Conservation (phyloP, 2,888 invertebrate genomes). For the Pegoplata infirma region DNA sequence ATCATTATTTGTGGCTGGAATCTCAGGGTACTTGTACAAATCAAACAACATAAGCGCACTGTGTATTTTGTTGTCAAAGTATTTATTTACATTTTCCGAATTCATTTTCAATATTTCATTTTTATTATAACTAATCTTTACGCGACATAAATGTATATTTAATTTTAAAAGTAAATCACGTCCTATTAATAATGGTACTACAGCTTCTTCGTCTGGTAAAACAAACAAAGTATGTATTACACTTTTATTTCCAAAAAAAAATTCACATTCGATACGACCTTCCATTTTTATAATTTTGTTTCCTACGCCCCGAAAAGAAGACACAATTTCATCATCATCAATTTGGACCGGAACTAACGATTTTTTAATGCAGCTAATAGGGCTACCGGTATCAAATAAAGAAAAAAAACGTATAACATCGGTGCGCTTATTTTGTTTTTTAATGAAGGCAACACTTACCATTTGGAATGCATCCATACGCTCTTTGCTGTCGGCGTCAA, state of each 20-base stretch:
- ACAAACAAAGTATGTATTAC: conserved; percentile 14
- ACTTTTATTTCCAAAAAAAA: conserved; percentile 15
- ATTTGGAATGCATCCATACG: too few relatives aligned
- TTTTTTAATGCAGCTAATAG: conserved; percentile 16
- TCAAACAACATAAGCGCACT: too few relatives aligned
- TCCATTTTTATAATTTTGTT: conserved; percentile 19
- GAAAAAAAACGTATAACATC: conserved; percentile 8
- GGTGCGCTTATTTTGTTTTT: conserved; percentile 7
- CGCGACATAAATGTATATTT: background rate
- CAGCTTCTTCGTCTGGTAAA: conserved; percentile 22
- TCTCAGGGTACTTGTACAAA: too few relatives aligned
- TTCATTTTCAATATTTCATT: conserved; percentile 7
- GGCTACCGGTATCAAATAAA: too few relatives aligned
- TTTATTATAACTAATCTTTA: background rate
- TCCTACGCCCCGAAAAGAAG: conserved; percentile 14
- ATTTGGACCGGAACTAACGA: background rate
- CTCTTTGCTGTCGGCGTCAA: background rate
- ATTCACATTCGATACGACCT: conserved; percentile 13
- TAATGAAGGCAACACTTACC: too few relatives aligned
- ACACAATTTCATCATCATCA: background rate
- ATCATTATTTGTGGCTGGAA: too few relatives aligned
- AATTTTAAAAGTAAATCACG: background rate
- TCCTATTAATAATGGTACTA: conserved; percentile 34
- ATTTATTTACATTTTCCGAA: background rate
- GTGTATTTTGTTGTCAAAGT: too few relatives aligned